Evolutionary conservation across 2,797 vertebrate species (phyloP).

Genomic region (Acanthurus leucopareius): DNA sequence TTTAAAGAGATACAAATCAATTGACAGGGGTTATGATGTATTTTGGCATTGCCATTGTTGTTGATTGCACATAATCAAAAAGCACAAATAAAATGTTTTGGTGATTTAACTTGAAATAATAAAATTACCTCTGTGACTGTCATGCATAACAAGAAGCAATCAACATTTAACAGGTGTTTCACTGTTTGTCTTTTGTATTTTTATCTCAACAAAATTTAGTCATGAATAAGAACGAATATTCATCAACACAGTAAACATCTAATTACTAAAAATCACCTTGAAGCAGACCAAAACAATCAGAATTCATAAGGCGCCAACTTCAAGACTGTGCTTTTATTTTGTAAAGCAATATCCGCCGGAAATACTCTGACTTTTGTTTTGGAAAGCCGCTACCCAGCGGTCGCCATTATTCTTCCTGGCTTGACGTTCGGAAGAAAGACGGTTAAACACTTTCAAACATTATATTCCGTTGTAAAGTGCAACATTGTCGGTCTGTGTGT

Average conservation of each 20-base stretch:
- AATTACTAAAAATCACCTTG: not conserved
- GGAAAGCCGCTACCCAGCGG: conserved; percentile 73
- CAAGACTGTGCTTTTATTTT: conserved; percentile 67
- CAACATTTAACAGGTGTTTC: not conserved
- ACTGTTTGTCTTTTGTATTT: not conserved
- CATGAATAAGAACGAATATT: no score
- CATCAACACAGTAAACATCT: not conserved
- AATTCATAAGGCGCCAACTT: not conserved
- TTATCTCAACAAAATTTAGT: not conserved
- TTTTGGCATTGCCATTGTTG: conserved; percentile 6
- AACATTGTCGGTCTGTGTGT: accelerated
- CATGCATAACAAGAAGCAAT: not conserved
- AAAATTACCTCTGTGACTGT: conserved; percentile 21
- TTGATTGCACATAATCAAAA: conserved; percentile 7
- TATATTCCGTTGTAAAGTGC: not conserved
- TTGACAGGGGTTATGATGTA: not conserved
- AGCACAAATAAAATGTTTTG: conserved; percentile 12
- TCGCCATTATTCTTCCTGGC: conserved; percentile 83
- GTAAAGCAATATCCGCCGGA: conserved; percentile 71
- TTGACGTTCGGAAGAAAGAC: conserved; percentile 75
- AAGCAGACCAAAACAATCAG: not conserved
- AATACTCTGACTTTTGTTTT: conserved; percentile 80
- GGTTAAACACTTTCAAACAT: conserved; percentile 57
- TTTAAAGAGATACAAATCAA: not conserved
- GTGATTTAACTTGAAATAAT: conserved; percentile 16